Conservation (phyloP, 2,888 invertebrate genomes). For the Pseudococcus longispinus region DNA sequence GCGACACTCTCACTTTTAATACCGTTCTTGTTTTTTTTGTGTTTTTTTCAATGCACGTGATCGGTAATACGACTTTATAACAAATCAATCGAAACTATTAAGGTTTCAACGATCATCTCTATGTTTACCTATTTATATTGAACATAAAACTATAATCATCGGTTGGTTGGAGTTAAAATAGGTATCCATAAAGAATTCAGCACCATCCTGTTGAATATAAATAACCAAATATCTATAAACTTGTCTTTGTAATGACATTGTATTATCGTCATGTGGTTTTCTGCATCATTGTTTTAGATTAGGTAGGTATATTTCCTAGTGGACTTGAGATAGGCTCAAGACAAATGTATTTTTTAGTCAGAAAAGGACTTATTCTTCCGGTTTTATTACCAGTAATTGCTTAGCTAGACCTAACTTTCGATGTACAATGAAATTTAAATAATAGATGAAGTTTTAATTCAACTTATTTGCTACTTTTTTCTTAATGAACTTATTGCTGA, state of each 20-base stretch:
- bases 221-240: background rate
- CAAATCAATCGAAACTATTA: background rate
- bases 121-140: background rate
- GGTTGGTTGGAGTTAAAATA: background rate
- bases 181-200: background rate
- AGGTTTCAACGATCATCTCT: background rate
- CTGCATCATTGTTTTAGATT: background rate
- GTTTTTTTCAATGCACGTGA: background rate
- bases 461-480: too few relatives aligned
- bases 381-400: too few relatives aligned
- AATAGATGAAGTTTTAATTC: too few relatives aligned
- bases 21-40: background rate
- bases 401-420: too few relatives aligned
- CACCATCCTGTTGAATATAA: background rate
- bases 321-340: too few relatives aligned
- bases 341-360: too few relatives aligned
- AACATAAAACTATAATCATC: background rate
- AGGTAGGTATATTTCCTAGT: background rate
- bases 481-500: too few relatives aligned
- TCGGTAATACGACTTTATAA: background rate
- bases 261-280: background rate
- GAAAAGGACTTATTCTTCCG: too few relatives aligned
- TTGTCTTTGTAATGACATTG: background rate
- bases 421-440: too few relatives aligned
- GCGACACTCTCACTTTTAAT: background rate